A percentile compares a stretch with the other conserved stretches of the same genome.
Evolutionary conservation across 2,888 invertebrate genomes (phyloP).

Genomic region (Cactoblastis cactorum): DNA sequence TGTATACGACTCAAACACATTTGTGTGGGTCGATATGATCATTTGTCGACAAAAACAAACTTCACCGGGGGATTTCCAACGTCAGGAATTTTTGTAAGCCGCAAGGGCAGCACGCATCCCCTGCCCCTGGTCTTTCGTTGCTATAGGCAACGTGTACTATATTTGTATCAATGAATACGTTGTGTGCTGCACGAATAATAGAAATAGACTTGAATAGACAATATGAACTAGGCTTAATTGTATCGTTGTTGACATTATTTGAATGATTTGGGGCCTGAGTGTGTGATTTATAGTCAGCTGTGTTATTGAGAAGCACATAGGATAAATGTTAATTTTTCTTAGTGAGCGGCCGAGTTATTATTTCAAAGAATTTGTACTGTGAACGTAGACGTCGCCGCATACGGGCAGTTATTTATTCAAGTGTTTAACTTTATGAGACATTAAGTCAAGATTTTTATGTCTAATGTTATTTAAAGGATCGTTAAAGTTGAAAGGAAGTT

Average conservation of each 20-base stretch:
- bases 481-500: conserved; percentile 47
- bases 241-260: conserved; percentile 58
- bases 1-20: conserved; percentile 20
- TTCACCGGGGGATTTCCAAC: conserved; percentile 65
- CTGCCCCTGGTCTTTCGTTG: conserved; percentile 49
- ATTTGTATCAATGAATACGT: conserved; percentile 54
- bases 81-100: conserved; percentile 56
- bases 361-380: conserved; percentile 27
- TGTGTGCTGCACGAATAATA: conserved; percentile 44
- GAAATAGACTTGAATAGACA: conserved; percentile 50
- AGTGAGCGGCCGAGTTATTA: conserved; percentile 19
- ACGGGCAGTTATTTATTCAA: conserved; percentile 47
- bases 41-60: conserved; percentile 44
- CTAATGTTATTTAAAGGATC: conserved; percentile 47
- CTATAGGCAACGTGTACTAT: conserved; percentile 57
- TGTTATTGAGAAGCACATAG: conserved; percentile 23
- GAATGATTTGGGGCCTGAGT: conserved; percentile 50
- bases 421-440: conserved; percentile 54
- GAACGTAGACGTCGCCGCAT: conserved; percentile 32
- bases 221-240: conserved; percentile 47
- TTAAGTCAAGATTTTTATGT: conserved; percentile 49
- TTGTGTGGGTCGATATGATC: conserved; percentile 29
- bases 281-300: conserved; percentile 54
- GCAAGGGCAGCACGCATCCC: conserved; percentile 53
- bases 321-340: conserved; percentile 27